Evolutionary conservation across 2,797 vertebrate genomes (phyloP).

Genomic region (Moxostoma hubbsi): DNA sequence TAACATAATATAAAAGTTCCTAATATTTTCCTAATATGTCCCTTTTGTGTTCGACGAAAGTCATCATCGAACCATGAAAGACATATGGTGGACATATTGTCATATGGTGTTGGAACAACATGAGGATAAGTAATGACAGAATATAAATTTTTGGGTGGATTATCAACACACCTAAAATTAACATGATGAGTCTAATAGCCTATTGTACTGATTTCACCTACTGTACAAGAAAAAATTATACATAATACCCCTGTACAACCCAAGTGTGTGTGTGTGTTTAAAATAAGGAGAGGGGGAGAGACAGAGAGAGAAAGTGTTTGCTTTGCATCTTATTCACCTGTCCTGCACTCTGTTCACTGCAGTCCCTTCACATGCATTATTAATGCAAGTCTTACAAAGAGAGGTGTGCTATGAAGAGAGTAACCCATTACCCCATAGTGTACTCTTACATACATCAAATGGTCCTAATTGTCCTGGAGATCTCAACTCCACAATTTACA

Average conservation of each 20-base stretch:
- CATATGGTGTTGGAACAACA: too few relatives aligned
- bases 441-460: constrained; percentile 20
- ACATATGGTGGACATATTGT: too few relatives aligned
- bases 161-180: too few relatives aligned
- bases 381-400: constrained; percentile 73
- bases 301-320: constrained; percentile 38
- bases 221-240: neutral
- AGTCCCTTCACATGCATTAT: constrained; percentile 80
- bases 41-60: too few relatives aligned
- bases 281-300: constrained; percentile 8
- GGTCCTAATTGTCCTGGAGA: neutral
- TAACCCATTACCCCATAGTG: constrained; percentile 34
- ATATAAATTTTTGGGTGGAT: too few relatives aligned
- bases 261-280: constrained; percentile 30
- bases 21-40: too few relatives aligned
- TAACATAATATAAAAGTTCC: too few relatives aligned
- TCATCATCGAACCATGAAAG: too few relatives aligned
- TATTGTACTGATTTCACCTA: too few relatives aligned
- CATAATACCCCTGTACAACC: neutral
- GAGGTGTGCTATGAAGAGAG: constrained; percentile 61
- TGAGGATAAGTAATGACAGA: too few relatives aligned
- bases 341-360: constrained; percentile 70
- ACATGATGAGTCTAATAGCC: too few relatives aligned
- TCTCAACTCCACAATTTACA: neutral
- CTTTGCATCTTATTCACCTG: constrained; percentile 65